These are phyloP conservation scores for Drosophila elegans DNA, from an alignment of 1,140 invertebrate genomes.

Conservation along the genomic window DNA sequence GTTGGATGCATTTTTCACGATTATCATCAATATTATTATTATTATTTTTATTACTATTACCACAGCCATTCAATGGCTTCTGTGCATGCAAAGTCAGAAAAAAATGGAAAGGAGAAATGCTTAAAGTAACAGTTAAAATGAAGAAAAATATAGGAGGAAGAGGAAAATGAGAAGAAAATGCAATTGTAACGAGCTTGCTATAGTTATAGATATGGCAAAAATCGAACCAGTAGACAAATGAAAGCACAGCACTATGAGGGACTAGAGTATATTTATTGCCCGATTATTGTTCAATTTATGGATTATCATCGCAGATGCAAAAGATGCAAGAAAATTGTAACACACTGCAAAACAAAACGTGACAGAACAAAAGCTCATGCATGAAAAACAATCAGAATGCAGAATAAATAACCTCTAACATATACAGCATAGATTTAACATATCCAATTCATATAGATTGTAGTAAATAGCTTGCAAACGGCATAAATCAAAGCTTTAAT, in stretches of 20 bases:
- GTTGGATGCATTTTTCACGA: conserved; percentile 34
- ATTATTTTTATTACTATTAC: conserved; percentile 39
- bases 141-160: not conserved
- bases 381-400: conserved; percentile 17
- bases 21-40: conserved; percentile 43
- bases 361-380: conserved; percentile 25
- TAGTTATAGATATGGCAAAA: not conserved
- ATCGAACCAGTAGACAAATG: conserved; percentile 41
- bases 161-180: not conserved
- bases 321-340: conserved; percentile 20
- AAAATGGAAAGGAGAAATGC: not conserved
- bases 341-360: conserved; percentile 26
- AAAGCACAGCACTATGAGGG: conserved; percentile 17
- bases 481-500: conserved; percentile 76
- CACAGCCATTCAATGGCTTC: conserved; percentile 21
- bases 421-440: conserved; percentile 14
- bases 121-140: not conserved
- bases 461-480: conserved; percentile 72
- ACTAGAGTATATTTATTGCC: conserved; percentile 10
- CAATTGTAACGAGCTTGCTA: not conserved
- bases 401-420: conserved; percentile 1
- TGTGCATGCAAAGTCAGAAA: conserved; percentile 4
- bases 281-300: conserved; percentile 27
- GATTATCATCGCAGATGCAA: conserved; percentile 19
- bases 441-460: conserved; percentile 59